phyloP scores from a whole-genome alignment of 2,888 invertebrate species.

The Dinocampus coccinellae region DNA sequence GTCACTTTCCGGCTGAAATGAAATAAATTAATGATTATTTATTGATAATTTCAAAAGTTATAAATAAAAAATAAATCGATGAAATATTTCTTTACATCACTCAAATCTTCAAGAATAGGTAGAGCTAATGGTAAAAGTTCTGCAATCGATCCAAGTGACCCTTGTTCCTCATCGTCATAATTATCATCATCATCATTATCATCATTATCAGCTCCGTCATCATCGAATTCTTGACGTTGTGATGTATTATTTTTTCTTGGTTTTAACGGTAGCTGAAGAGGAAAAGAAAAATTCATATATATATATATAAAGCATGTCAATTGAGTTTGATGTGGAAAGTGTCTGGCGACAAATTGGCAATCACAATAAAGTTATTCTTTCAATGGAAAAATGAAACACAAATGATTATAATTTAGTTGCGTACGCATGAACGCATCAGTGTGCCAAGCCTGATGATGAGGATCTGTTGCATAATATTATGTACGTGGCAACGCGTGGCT shows the following conservation, averaged over 20 bases:
- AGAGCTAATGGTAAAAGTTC: conserved; percentile 60
- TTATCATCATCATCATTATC: conserved; percentile 43
- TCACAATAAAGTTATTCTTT: background rate
- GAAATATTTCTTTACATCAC: conserved; percentile 59
- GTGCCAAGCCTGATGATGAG: background rate
- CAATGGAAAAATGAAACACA: background rate
- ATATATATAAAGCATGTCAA: background rate
- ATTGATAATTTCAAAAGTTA: background rate
- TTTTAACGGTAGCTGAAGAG: conserved; percentile 19
- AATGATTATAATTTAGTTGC: conserved; percentile 35
- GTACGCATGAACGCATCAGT: conserved; percentile 30
- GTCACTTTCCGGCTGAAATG: conserved; percentile 59
- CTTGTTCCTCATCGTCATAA: conserved; percentile 38
- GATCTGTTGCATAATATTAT: conserved; percentile 19
- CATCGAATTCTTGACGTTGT: conserved; percentile 49
- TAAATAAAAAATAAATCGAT: conserved; percentile 5
- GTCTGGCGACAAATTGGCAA: background rate
- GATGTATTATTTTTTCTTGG: conserved; percentile 44
- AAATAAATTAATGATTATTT: conserved; percentile 4
- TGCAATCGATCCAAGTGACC: conserved; percentile 59
- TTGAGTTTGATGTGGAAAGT: background rate
- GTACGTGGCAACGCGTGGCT: conserved; percentile 11
- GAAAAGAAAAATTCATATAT: background rate
- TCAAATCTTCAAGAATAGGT: conserved; percentile 65
- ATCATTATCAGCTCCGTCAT: too few species aligned